Base-by-base conservation (phyloP, 2,888 invertebrate species). In the Hirudinaria manillensis region DNA sequence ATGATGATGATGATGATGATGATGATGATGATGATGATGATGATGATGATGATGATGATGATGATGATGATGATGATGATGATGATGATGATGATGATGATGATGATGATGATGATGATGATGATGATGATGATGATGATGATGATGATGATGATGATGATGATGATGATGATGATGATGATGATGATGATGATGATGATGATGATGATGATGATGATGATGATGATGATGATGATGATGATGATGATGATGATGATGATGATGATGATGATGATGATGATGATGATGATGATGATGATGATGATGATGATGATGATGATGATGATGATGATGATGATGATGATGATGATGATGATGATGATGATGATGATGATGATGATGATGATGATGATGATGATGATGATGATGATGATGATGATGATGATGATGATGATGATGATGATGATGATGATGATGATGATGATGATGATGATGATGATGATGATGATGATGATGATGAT, bases 41-140 rank as follows among this genome's bases (percentile, higher is more conserved):
- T n/a, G n/a, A n/a, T n/a, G n/a, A n/a, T n/a, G n/a, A n/a, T n/a
- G n/a, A n/a, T n/a, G n/a, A n/a, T n/a, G n/a, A n/a, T n/a, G n/a
- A n/a, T n/a, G n/a, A n/a, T n/a, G n/a, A n/a, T n/a, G n/a, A n/a
- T n/a, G n/a, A n/a, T n/a, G n/a, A 71, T 51, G 71, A 71, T 71
- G 71, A 71, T 45, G 71, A 71, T 51, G 51, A 71, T 45, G 51
- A 71, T 51, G 45, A 53, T 45, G 51, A 45, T 51, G 71, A 53
- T 71, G 71, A 53, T 71, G 51, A 2, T 51, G 71, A 71, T n/a
- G 71, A 71, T 45, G 51, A 53, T 24, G 19, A 53, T 71, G 19
- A 71, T 51, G 71, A 71, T 45, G 71, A 71, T 45, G 2, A 71
- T 45, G 71, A 53, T 24, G 51, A 71, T 71, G 51, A 71, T 70